Conservation (phyloP, 2,797 vertebrate genomes). For the Sphenopsis melanotis region DNA sequence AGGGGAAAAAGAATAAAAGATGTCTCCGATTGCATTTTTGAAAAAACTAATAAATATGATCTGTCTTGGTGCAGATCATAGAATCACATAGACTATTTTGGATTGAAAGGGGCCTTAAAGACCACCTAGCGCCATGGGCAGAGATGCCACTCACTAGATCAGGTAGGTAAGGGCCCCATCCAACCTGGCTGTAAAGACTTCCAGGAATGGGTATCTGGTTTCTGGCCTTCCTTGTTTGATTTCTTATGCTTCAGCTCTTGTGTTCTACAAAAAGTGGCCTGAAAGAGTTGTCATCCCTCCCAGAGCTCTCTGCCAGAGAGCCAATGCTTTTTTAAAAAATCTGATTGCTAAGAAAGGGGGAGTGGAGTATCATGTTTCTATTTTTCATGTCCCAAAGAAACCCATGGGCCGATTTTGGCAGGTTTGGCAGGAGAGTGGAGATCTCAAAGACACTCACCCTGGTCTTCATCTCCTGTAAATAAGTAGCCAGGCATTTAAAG, state of each 20-base stretch:
- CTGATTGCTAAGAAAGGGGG: neutral
- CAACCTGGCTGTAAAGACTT: neutral
- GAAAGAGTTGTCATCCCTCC: neutral
- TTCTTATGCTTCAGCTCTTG: neutral
- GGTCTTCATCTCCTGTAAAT: neutral
- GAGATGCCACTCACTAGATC: neutral
- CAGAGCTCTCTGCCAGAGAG: neutral
- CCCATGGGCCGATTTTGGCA: neutral
- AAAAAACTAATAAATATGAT: neutral
- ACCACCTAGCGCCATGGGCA: neutral
- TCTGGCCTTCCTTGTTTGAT: neutral
- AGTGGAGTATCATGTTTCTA: neutral
- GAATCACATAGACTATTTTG: neutral
- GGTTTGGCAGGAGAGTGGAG: neutral
- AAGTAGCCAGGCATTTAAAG: neutral
- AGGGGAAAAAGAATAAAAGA: neutral
- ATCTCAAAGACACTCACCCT: neutral
- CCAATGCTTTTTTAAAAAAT: neutral
- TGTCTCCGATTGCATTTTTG: neutral
- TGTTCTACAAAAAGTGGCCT: neutral
- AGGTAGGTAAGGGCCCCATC: neutral
- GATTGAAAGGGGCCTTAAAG: neutral
- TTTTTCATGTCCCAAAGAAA: neutral
- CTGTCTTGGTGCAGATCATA: neutral
- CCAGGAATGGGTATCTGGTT: neutral